Evolutionary conservation across 2,797 vertebrate genomes (phyloP).

Genomic region (Pseudotriccus pelzelni): DNA sequence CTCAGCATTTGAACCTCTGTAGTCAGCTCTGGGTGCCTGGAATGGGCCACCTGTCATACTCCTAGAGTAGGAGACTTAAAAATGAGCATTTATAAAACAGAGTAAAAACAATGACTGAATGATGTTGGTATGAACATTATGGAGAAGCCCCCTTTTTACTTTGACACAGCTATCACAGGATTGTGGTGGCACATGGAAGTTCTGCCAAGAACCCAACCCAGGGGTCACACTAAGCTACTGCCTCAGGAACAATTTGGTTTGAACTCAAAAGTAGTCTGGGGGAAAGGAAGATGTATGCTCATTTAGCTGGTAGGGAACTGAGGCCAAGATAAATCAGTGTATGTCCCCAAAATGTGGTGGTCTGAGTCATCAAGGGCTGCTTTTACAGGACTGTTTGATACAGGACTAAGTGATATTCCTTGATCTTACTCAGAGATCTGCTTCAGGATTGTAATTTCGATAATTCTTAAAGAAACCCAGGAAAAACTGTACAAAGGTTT

Average conservation of each 20-base stretch:
- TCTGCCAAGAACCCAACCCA: neutral
- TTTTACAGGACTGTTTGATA: neutral
- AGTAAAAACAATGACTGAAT: neutral
- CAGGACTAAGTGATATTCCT: neutral
- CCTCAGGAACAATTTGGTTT: neutral
- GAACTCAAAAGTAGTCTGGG: neutral
- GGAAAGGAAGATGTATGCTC: neutral
- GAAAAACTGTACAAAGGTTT: neutral
- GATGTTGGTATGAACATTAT: neutral
- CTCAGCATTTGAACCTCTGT: neutral
- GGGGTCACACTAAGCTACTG: neutral
- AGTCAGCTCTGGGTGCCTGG: neutral
- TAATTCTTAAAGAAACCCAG: neutral
- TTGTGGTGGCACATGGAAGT: neutral
- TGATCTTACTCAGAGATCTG: neutral
- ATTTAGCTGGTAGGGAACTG: neutral
- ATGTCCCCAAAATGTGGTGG: neutral
- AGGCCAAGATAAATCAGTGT: neutral
- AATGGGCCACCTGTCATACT: neutral
- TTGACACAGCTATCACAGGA: neutral
- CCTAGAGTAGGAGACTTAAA: neutral
- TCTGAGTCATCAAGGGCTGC: neutral
- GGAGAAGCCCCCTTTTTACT: neutral
- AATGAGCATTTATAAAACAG: neutral
- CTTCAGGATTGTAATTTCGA: neutral